Percentiles rank a stretch among this genome's conserved stretches.
These are phyloP conservation scores for Patella depressa DNA, from an alignment of 2,888 invertebrate genomes.

Conservation along the genomic window DNA sequence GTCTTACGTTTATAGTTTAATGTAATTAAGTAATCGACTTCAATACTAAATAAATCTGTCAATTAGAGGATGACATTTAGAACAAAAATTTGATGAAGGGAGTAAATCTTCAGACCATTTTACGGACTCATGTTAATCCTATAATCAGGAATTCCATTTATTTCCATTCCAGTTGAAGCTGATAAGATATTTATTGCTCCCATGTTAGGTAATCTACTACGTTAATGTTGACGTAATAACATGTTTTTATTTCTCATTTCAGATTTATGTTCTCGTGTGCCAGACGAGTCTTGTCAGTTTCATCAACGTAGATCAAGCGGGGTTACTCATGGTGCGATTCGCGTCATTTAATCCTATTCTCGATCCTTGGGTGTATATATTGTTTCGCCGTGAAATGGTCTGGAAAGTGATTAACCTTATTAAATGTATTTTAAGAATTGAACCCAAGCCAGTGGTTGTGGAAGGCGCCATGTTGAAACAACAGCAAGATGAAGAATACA, in stretches of 20 bases:
- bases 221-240: too few species aligned
- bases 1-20: too few species aligned
- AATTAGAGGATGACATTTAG: too few species aligned
- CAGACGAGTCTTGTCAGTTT: slow-evolving; percentile 38
- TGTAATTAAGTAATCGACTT: too few species aligned
- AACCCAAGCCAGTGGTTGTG: slow-evolving; percentile 14
- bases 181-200: too few species aligned
- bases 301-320: slow-evolving; percentile 42
- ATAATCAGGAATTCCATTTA: too few species aligned
- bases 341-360: slow-evolving; percentile 69
- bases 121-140: too few species aligned
- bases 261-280: slow-evolving; percentile 48
- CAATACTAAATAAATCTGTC: too few species aligned
- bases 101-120: too few species aligned
- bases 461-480: slow-evolving; percentile 16
- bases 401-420: slow-evolving; percentile 44
- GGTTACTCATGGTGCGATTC: slow-evolving; percentile 63
- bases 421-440: slow-evolving; percentile 31
- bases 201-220: too few species aligned
- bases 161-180: too few species aligned
- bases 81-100: too few species aligned
- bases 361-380: slow-evolving; percentile 71
- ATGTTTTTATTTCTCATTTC: slow-evolving; percentile 25
- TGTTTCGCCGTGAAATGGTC: slow-evolving; percentile 63
- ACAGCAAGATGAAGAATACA: slow-evolving; percentile 34